Base-by-base conservation (phyloP, 2,797 vertebrate genomes). In the Sciurus carolinensis region DNA sequence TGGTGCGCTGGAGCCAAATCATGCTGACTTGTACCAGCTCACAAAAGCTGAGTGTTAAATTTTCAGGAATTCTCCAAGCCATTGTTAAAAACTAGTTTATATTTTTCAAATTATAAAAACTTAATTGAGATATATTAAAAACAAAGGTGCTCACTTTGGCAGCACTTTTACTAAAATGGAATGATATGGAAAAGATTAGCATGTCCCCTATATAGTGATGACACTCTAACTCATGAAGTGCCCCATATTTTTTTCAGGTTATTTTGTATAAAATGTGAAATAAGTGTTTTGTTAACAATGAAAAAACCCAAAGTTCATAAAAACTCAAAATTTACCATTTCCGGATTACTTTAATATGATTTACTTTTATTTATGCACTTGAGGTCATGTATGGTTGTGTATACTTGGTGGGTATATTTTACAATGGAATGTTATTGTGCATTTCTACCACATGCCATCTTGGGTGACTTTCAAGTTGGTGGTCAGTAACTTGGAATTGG, bases 351-450 rank as follows among this genome's bases (percentile, higher is more conserved):
- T 3, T 71, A 62, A 24, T n/a, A 24, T 0, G 0, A n/a, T 79
- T 79, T 42, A 54, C 13, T 83, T 15, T 26, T 39, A 2, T 64
- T 47, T 57, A 3, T 6, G 52, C 81, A 80, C 42, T 28, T 3
- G 66, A 72, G 44, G 13, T n/a, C 22, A 28, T 26, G 39, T 62
- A 62, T 8, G 76, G n/a, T 28, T 44, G 73, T 26, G 47, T 42
- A 17, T 12, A 26, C 0, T 3, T 47, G 67, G 47, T 30, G 7
- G 20, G 30, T 8, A 20, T 10, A 1, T 24, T 44, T 1, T 1
- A 7, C 7, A 2, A 6, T 1, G n/a, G 1, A 14, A 9, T 28
- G 36, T 39, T 52, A 0, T 26, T 15, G 7, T 6, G 24, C 54
- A 1, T 64, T 42, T 69, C 50, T 71, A 44, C 66, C 76, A 14